Evolutionary conservation across 2,888 invertebrate genomes (phyloP), one percentile per base, ranked within the genome.

Genomic region (Stenurella melanura): DNA sequence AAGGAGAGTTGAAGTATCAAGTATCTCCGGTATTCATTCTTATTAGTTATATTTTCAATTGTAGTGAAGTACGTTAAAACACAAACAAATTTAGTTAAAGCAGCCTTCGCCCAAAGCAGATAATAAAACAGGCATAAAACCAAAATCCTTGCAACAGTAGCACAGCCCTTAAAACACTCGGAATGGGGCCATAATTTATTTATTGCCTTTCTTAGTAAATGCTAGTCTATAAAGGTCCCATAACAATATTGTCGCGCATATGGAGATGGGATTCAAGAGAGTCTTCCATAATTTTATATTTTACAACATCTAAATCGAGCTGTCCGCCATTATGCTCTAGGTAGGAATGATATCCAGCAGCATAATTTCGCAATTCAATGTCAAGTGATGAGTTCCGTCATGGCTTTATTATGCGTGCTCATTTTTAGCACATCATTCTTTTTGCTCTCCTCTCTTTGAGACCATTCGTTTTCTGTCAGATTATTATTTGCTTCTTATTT

Each of bases 321-420:
- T 73, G 73, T 74, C 63, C 75, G 67, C 68, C 80, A 74, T 80
- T 80, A 80, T 79, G 70, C 66, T 74, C 70, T 80, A 75, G 79
- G 78, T 79, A 76, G 79, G 75, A 68, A 69, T 69, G 79, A 78
- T 73, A n/a, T 80, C 80, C 77, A 73, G 75, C 75, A 74, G 82
- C 78, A 82, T 82, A 82, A 82, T 82, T 80, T 75, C 77, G 78
- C 82, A 77, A 82, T 82, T 81, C 80, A 72, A 75, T 80, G 78
- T 75, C 79, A 75, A 81, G 73, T 77, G 82, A 82, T 81, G 81
- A 82, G 79, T 81, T 81, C 80, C 78, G 81, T 80, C 82, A 82
- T 81, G 78, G 79, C 79, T 81, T 78, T 82, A 82, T 82, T 82
- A 82, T 82, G 81, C 82, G 80, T 79, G 64, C 77, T 77, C 81